Conservation (phyloP, 2,113 vertebrate genomes). For the Cololabis saira region DNA sequence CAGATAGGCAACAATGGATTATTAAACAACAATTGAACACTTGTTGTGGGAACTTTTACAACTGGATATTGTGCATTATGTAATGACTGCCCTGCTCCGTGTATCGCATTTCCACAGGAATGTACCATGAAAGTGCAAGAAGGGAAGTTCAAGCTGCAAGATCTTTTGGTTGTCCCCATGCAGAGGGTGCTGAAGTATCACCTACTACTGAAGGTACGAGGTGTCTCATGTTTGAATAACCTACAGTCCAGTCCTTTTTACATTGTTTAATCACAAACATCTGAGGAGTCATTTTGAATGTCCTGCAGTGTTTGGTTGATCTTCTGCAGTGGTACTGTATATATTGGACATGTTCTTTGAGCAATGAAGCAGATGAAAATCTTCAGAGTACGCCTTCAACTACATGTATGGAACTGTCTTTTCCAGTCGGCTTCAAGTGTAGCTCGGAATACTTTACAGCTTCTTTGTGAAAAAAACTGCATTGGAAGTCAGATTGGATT, state of each 20-base stretch:
- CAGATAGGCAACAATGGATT: conserved; percentile 31
- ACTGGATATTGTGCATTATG: conserved; percentile 24
- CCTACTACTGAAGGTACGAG: conserved; percentile 91
- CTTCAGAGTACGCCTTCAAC: neutral
- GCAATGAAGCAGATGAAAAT: conserved; percentile 3
- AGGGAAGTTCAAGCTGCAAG: conserved; percentile 96
- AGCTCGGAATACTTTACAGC: conserved; percentile 1
- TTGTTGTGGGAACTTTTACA: conserved; percentile 31
- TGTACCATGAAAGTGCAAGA: conserved; percentile 96
- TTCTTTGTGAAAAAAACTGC: neutral
- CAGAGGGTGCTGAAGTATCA: conserved; percentile 98
- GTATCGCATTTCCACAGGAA: conserved; percentile 79
- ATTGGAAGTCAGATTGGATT: neutral
- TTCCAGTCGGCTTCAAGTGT: neutral
- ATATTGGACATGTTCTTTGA: neutral
- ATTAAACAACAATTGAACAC: conserved; percentile 37
- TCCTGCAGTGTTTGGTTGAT: neutral
- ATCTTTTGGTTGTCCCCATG: conserved; percentile 97
- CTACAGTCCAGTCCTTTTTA: neutral
- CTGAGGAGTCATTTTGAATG: neutral
- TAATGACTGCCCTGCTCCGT: conserved; percentile 12
- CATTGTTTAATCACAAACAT: neutral
- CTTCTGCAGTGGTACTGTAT: neutral
- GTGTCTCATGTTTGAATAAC: neutral
- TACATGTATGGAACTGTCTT: conserved; percentile 8